phyloP scores from a whole-genome alignment of 2,113 vertebrate species.

The Trogon melanurus region DNA sequence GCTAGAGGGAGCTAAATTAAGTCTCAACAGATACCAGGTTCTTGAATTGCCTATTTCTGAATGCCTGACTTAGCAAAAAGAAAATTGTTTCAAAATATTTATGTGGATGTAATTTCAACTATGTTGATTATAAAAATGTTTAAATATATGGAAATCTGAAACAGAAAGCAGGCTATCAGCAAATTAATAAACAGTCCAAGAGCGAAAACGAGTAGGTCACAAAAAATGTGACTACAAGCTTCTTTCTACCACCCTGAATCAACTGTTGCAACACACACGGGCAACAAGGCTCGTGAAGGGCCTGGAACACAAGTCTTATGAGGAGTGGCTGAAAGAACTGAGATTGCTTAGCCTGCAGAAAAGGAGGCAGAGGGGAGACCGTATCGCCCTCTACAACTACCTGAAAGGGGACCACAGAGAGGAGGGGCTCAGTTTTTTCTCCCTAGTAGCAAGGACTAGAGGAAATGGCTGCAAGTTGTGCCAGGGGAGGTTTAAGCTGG shows the following conservation, averaged over 20 bases:
- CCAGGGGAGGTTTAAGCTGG: too few relatives aligned
- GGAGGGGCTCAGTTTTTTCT: too few relatives aligned
- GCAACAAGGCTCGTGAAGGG: too few relatives aligned
- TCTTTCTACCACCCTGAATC: neutral
- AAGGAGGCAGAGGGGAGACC: too few relatives aligned
- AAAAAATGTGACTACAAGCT: neutral
- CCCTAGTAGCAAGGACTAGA: too few relatives aligned
- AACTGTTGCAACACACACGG: neutral
- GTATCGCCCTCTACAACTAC: too few relatives aligned
- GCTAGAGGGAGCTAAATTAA: neutral
- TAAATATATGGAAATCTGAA: neutral
- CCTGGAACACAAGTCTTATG: too few relatives aligned
- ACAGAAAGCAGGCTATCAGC: neutral
- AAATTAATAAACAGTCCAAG: neutral
- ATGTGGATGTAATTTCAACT: neutral
- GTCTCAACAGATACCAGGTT: neutral
- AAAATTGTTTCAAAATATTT: neutral
- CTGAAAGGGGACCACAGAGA: too few relatives aligned
- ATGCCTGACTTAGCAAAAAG: neutral
- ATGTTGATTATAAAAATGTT: neutral
- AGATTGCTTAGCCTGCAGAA: too few relatives aligned
- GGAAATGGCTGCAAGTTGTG: too few relatives aligned
- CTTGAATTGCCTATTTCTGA: neutral
- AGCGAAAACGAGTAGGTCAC: neutral
- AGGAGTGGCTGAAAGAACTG: too few relatives aligned